A percentile compares a stretch with the other conserved stretches of the same genome.
phyloP scores from a whole-genome alignment of 2,113 vertebrate species.

The Otis tarda region DNA sequence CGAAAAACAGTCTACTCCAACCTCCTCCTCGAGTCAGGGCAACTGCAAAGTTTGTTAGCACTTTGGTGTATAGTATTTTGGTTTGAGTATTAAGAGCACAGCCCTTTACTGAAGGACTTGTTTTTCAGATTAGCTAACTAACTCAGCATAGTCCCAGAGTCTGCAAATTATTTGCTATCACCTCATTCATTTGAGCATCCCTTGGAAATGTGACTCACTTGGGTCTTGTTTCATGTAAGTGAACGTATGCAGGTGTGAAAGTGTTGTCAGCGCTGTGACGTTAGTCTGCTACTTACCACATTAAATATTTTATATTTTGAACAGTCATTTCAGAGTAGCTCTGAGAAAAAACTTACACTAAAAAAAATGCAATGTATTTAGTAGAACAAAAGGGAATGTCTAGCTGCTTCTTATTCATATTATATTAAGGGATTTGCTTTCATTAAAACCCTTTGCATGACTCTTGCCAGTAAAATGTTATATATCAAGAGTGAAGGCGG shows the following conservation, averaged over 20 bases:
- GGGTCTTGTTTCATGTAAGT: not conserved
- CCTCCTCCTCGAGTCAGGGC: constrained; percentile 16
- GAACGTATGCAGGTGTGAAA: not conserved
- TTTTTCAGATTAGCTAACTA: not conserved
- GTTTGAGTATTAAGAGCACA: not conserved
- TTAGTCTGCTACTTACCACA: not conserved
- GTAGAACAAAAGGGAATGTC: not conserved
- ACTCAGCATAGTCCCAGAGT: not conserved
- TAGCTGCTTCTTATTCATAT: not conserved
- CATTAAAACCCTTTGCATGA: not conserved
- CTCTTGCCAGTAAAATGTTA: not conserved
- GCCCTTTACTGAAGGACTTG: not conserved
- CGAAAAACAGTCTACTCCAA: not conserved
- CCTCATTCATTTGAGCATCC: not conserved
- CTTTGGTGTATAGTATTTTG: not conserved
- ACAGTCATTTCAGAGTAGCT: not conserved
- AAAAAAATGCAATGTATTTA: not conserved
- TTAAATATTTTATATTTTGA: not conserved
- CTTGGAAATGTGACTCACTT: not conserved
- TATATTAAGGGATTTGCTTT: not conserved
- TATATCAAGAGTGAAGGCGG: not conserved
- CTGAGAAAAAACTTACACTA: not conserved
- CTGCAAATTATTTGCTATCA: not conserved
- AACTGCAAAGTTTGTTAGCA: not conserved
- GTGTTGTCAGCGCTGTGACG: not conserved